Base-by-base conservation (phyloP, 1,140 invertebrate genomes). In the Mizuhopecten yessoensis region DNA sequence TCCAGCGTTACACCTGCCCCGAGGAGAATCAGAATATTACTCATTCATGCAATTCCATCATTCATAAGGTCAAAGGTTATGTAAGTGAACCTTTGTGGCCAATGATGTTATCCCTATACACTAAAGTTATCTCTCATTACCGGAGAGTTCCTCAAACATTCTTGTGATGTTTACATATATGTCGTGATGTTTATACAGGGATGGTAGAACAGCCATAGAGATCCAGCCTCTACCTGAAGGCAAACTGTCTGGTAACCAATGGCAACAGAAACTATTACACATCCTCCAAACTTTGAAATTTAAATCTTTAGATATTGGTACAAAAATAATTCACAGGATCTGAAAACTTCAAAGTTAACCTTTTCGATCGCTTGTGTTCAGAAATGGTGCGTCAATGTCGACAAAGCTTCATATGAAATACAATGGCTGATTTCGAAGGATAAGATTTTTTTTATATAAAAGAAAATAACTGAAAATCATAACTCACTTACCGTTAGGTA, bases 31-130 rank as follows among this genome's bases (percentile, higher is more conserved):
- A 29, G 11, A 3, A 75, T 75, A 75, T 75, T 75, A 75, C 57
- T 75, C 57, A 75, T 75, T 75, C 57, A 75, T 75, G 5, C 57
- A 75, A 75, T 75, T 75, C 57, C 57, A 75, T 75, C 57, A 75
- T 29, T 29, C 1, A 29, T 5, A 29, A 75, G 57, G 57, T 29
- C 57, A 75, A 75, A 75, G 15, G 57, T 75, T 75, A 75, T 5
- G n/a, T 17, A 75, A 75, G n/a, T n/a, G 29, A 75, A 75, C 57
- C n/a, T n/a, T 75, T 75, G n/a, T n/a, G 57, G 23, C 57, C 57
- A 75, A 75, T 29, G n/a, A 75, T 75, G n/a, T 75, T n/a, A 75
- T 75, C 11, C 57, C 57, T 17, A n/a, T 49, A 75, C 57, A 75
- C 57, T n/a, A 75, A 29, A 75, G 57, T 75, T 75, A 75, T n/a